Conservation (phyloP, 1,140 invertebrate genomes). For the Aphelinus certus region DNA sequence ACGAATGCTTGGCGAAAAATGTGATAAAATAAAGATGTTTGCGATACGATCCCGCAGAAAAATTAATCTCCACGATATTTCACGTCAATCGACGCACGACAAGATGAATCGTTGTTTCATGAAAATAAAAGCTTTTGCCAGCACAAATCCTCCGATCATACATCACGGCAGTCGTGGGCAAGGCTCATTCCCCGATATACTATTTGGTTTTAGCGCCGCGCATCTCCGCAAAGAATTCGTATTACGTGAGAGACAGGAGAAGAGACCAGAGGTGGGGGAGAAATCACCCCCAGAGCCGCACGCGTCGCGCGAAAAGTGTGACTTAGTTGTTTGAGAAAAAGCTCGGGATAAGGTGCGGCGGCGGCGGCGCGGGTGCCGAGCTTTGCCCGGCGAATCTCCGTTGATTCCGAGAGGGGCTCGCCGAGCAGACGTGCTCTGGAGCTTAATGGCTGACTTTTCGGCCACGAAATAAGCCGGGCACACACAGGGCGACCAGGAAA, state of each 20-base stretch:
- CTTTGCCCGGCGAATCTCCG: conserved; percentile 19
- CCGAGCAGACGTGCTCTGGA: conserved; percentile 13
- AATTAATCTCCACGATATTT: neutral
- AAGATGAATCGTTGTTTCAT: neutral
- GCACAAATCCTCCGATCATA: conserved; percentile 2
- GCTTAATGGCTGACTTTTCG: conserved; percentile 26
- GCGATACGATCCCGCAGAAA: too few species aligned
- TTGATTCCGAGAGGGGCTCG: conserved; percentile 16
- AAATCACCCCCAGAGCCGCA: conserved; percentile 1
- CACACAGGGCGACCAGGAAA: neutral
- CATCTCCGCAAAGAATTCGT: neutral
- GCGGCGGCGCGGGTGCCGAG: neutral
- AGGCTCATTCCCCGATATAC: neutral
- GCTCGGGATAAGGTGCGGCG: neutral
- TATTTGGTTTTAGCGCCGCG: neutral
- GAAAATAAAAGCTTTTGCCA: neutral
- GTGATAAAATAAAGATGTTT: too few species aligned
- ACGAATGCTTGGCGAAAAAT: too few species aligned
- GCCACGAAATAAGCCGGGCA: conserved; percentile 14
- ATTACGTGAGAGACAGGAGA: neutral
- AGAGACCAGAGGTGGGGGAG: neutral
- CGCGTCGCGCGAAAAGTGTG: conserved; percentile 26
- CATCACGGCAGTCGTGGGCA: neutral
- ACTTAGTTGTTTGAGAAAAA: conserved; percentile 28
- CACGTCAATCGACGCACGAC: neutral